Evolutionary conservation across 2,797 vertebrate species (phyloP), one percentile per base, ranked within the genome.

Genomic region (Rhodeus uyekii): DNA sequence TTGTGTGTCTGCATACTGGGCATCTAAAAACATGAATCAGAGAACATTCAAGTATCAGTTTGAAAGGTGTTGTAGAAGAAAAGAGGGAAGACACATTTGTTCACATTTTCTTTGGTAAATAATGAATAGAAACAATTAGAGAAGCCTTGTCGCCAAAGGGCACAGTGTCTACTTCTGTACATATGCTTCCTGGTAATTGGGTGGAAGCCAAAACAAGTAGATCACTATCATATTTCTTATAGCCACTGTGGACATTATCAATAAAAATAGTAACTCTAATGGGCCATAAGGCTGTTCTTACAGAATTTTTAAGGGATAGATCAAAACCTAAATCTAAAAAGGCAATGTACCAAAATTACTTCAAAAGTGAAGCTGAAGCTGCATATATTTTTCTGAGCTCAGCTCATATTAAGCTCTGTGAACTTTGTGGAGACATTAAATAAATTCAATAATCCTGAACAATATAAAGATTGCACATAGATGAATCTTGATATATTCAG

Each of bases 81-180:
- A 36, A 79, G 34, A 46, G 39, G 34, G 24, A 82, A 80, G 53
- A 74, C 60, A 73, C 32, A 44, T 83, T 86, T 84, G 75, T 16
- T 72, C 82, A 65, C 82, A 84, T 86, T 53, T 58, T 82, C 39
- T 78, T 81, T 68, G 27, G 58, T 86, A 86, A 87, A 86, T 86
- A 83, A 84, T 84, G 24, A 77, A 84, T 80, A 53, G 60, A 65
- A 42, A 38, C 76, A 42, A 80, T 60, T 67, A 39, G 13, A 76
- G 24, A 39, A 85, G 72, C 78, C 44, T 64, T 16, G 42, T 27
- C 64, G 65, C 42, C 32, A 50, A 58, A 72, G 39, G 32, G 27
- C 60, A 75, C 18, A 81, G 24, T 27, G 73, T 3, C 12, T 44
- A 32, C n/a, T n/a, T 38, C 46, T 69, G 24, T 72, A 22, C 53